These are phyloP conservation scores for Acanthococcus lagerstroemiae DNA, from an alignment of 2,888 invertebrate species.

Conservation along the genomic window DNA sequence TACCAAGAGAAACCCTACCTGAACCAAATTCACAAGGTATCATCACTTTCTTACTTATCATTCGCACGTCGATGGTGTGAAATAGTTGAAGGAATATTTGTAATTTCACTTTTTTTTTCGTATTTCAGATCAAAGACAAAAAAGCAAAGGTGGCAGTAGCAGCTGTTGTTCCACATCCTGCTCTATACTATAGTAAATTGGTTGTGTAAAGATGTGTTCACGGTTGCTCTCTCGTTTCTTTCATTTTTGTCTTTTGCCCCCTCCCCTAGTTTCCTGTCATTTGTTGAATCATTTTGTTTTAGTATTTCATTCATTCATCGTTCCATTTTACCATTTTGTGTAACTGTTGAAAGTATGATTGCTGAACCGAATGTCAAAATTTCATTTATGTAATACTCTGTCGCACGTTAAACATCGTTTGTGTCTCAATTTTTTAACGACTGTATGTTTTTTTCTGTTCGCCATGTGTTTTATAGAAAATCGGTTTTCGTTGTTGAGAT, in stretches of 20 bases:
- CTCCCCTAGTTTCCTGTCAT: background rate
- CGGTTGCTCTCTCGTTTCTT: constrained; percentile 19
- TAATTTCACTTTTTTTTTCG: constrained; percentile 38
- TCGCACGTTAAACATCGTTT: background rate
- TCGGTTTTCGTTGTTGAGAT: no score
- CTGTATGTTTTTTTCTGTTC: no score
- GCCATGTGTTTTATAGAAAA: no score
- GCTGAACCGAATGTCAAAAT: background rate
- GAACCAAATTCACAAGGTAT: constrained; percentile 96
- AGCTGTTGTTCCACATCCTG: constrained; percentile 89
- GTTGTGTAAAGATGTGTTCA: constrained; percentile 22
- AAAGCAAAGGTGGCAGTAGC: constrained; percentile 89
- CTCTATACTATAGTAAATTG: constrained; percentile 71
- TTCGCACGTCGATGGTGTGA: background rate
- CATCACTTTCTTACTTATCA: background rate
- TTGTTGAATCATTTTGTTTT: constrained; percentile 6
- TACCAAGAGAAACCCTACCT: constrained; percentile 96
- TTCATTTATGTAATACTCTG: background rate
- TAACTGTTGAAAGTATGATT: background rate
- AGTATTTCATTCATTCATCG: constrained; percentile 17
- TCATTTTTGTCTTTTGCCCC: constrained; percentile 1
- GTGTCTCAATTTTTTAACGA: no score
- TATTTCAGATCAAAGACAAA: constrained; percentile 83
- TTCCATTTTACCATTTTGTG: constrained; percentile 8
- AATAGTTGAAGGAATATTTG: background rate